Base-by-base conservation (phyloP, 2,888 invertebrate species). In the Drosophila kokeensis region DNA sequence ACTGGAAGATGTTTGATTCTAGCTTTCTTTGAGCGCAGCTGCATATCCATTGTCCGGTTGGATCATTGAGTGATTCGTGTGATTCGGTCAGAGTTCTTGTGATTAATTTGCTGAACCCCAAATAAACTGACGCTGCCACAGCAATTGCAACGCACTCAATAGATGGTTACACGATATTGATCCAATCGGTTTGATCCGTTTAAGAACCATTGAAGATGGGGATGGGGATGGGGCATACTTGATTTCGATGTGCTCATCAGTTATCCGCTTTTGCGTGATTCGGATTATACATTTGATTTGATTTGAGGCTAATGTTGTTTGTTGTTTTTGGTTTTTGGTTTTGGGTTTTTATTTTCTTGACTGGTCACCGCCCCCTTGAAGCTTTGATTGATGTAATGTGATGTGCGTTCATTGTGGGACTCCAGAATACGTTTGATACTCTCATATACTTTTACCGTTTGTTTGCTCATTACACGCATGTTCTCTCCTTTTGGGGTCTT, bases 391-490 rank as follows among this genome's bases (percentile, higher is more conserved):
- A 78, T 78, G 79, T 78, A 75, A 75, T 71, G 71, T 54, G 69
- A n/a, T 24, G 24, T 24, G 34, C 48, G 27, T 34, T 13, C 27
- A 45, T 45, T 55, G 32, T 40, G 61, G 29, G 27, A 18, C 52
- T 61, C n/a, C 49, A 8, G 53, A 45, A 58, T 55, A 48, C 42
- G 54, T 69, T 76, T 40, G 53, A 64, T 76, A 81, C 73, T 79
- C 81, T 83, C 71, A 38, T 38, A 66, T 73, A 73, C 78, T 76
- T 83, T 83, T 83, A 81, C 82, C 82, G 81, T 81, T 83, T 69
- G 67, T 70, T 81, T 64, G 81, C 83, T 86, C 82, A 83, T 76
- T 82, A 81, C 75, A 75, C 71, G 71, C 83, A 48, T 73, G 68
- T 73, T 77, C 74, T 74, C 18, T 27, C 42, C 3, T 27, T 50